Evolutionary conservation across 2,888 invertebrate species (phyloP).

Genomic region (Aphodius granarius): DNA sequence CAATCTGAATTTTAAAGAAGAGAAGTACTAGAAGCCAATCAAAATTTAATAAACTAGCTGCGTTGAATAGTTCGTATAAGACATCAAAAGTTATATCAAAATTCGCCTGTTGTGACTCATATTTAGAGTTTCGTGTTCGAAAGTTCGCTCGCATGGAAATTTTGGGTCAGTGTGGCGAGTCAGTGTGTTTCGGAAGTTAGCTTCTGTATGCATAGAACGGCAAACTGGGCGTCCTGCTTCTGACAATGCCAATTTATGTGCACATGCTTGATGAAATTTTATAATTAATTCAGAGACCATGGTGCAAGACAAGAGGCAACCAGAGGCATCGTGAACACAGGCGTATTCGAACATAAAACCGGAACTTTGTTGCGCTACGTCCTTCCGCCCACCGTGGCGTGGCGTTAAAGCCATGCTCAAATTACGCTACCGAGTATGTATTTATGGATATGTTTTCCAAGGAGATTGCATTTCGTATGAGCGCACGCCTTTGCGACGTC

Average conservation of each 20-base stretch:
- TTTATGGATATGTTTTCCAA: not conserved
- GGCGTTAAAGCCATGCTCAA: not conserved
- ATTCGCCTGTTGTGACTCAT: not conserved
- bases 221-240: not conserved
- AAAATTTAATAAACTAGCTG: not conserved
- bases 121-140: not conserved
- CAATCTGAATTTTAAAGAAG: no score
- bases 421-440: not conserved
- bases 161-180: not conserved
- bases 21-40: no score
- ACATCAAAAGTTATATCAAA: not conserved
- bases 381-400: no score
- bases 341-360: not conserved
- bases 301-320: not conserved
- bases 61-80: no score
- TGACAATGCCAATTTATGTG: not conserved
- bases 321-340: not conserved
- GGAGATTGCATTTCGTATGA: not conserved
- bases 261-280: not conserved
- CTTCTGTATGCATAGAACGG: not conserved
- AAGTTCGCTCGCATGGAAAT: not conserved
- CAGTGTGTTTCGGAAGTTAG: not conserved
- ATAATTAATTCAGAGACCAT: not conserved
- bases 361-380: not conserved
- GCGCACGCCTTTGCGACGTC: not conserved